Base-by-base conservation (phyloP, 2,797 vertebrate species). In the Sparus aurata region DNA sequence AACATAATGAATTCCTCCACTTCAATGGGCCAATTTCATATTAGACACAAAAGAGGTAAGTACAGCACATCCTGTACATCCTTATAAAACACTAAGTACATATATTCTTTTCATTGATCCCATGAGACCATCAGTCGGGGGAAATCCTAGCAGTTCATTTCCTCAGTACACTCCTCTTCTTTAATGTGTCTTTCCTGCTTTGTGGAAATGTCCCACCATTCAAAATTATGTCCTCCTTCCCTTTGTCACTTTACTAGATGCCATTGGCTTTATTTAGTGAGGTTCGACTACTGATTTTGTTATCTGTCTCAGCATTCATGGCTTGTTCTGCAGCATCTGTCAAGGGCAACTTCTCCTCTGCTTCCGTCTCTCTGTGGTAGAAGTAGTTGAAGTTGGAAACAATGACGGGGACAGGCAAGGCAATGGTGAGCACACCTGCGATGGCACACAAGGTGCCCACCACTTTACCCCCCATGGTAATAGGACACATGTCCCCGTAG, bases 351-450 rank as follows among this genome's bases (percentile, higher is more conserved):
- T 97, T 97, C 18, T 99, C 98, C 74, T 98, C 97, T 0, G 97
- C 96, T 83, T 98, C 97, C 0, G 96, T 97, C 91, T 99, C 98
- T 59, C 98, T 92, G 87, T 99, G 98, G 92, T 99, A 99, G 95
- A 99, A 99, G 66, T 99, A 99, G 89, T 99, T 99, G 88, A 99
- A 99, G 83, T 99, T 99, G 10, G 98, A 99, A 87, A 99, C 98
- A 46, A 99, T 99, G 84, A 99, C 98, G 0, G 98, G 98, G 47
- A 99, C 98, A 0, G 98, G 98, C n/a, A 99, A 94, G 0, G 98
- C 98, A 3, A 99, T 98, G 84, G 98, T 99, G 86, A 99, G 80
- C 45, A 99, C 98, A 0, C 98, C 98, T 0, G 98, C 97, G 0
- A 99, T 99, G 87, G 98, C 98, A 0, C 98, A 99, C 77, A 99